Evolutionary conservation across 1,140 invertebrate genomes (phyloP).

Genomic region (Aphelinus certus): DNA sequence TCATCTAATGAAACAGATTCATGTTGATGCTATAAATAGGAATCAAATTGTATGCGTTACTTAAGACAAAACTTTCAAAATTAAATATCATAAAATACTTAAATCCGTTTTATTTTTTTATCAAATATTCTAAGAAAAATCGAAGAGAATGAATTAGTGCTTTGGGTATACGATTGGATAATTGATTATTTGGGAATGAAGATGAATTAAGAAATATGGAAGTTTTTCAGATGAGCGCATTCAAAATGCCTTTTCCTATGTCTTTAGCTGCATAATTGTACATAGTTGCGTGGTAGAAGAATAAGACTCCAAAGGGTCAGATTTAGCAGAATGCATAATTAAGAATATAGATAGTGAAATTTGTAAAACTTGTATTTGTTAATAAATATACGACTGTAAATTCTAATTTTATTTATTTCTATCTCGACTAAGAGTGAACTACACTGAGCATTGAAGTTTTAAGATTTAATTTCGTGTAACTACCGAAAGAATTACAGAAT

Average conservation of each 20-base stretch:
- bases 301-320: constrained; percentile 1
- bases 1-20: neutral
- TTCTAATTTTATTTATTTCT: constrained; percentile 20
- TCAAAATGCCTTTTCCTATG: constrained; percentile 15
- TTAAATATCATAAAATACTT: neutral
- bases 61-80: neutral
- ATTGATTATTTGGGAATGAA: too few relatives aligned
- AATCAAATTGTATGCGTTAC: constrained; percentile 10
- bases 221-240: constrained; percentile 4
- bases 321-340: constrained; percentile 22
- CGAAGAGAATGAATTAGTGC: too few relatives aligned
- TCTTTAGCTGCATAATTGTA: constrained; percentile 21
- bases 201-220: neutral
- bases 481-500: too few relatives aligned
- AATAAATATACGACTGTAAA: constrained; percentile 31
- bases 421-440: constrained; percentile 31
- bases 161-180: too few relatives aligned
- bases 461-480: too few relatives aligned
- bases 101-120: neutral
- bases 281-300: constrained; percentile 21
- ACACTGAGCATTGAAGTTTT: constrained; percentile 15
- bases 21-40: constrained; percentile 10
- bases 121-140: too few relatives aligned
- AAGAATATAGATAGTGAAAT: constrained; percentile 35
- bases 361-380: constrained; percentile 31